phyloP scores from a whole-genome alignment of 2,888 invertebrate species.

The Lasioglossum malachurum region DNA sequence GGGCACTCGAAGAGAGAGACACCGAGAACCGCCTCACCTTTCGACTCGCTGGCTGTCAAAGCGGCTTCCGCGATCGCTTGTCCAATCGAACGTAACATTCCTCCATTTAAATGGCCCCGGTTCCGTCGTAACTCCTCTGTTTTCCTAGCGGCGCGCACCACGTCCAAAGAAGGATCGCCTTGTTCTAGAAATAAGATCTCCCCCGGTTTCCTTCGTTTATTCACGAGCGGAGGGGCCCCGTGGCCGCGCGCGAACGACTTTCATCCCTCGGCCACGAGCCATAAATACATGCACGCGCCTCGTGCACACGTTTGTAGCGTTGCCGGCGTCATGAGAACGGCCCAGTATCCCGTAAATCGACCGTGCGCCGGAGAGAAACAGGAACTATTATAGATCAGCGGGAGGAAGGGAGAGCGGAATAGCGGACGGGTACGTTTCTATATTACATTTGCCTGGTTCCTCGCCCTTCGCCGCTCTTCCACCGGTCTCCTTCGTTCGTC shows the following conservation, averaged over 20 bases:
- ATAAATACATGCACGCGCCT: conserved; percentile 62
- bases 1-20: conserved; percentile 5
- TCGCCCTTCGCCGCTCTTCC: conserved; percentile 30
- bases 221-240: conserved; percentile 52
- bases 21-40: neutral
- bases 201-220: conserved; percentile 49
- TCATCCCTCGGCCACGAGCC: conserved; percentile 52
- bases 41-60: conserved; percentile 28
- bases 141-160: neutral
- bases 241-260: conserved; percentile 59
- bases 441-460: conserved; percentile 66
- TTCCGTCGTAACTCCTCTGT: neutral
- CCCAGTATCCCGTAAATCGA: conserved; percentile 61
- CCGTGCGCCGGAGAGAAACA: conserved; percentile 40
- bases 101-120: conserved; percentile 23
- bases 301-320: conserved; percentile 13
- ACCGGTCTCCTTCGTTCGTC: conserved; percentile 41
- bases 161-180: conserved; percentile 29
- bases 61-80: conserved; percentile 15
- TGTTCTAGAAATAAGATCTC: conserved; percentile 53
- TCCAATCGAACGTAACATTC: conserved; percentile 22
- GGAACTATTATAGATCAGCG: conserved; percentile 54
- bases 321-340: conserved; percentile 56
- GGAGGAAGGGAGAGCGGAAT: neutral
- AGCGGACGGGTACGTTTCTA: conserved; percentile 56